Evolutionary conservation across 2,888 invertebrate species (phyloP).

Genomic region (Octonoba sinensis): DNA sequence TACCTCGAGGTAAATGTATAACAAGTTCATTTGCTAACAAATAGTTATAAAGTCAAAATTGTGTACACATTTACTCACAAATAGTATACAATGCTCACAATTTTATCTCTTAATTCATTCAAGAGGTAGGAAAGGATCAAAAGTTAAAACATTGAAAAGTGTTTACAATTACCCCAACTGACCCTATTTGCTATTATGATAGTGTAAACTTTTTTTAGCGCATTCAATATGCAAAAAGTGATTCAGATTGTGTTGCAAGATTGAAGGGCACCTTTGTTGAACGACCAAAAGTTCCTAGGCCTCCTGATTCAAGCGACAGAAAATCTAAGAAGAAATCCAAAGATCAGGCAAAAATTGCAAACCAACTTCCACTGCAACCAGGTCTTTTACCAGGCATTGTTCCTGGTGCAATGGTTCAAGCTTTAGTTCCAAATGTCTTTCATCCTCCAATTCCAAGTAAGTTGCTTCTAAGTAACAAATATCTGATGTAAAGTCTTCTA

Average conservation of each 20-base stretch:
- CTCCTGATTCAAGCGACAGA: conserved; percentile 51
- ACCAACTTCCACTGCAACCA: conserved; percentile 21
- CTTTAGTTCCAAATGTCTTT: conserved; percentile 35
- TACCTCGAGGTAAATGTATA: too few species aligned
- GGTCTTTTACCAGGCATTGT: conserved; percentile 45
- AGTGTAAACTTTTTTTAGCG: conserved; percentile 71
- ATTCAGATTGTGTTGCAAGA: conserved; percentile 97
- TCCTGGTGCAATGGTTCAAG: conserved; percentile 48
- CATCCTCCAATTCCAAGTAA: conserved; percentile 27
- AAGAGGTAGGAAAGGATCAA: too few species aligned
- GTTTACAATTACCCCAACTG: too few species aligned
- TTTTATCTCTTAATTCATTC: too few species aligned
- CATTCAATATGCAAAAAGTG: conserved; percentile 93
- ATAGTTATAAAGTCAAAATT: too few species aligned
- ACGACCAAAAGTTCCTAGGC: conserved; percentile 87
- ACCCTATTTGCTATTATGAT: too few species aligned
- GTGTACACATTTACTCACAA: too few species aligned
- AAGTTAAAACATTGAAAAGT: too few species aligned
- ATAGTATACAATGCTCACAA: too few species aligned
- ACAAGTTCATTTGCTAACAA: too few species aligned
- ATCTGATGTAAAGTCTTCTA: neutral
- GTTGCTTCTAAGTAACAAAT: neutral
- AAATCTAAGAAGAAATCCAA: conserved; percentile 80
- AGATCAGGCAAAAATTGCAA: conserved; percentile 76
- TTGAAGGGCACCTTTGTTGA: conserved; percentile 97